Evolutionary conservation across 2,888 invertebrate species (phyloP), one percentile per base, ranked within the genome.

Genomic region (Ephialtes manifestator): DNA sequence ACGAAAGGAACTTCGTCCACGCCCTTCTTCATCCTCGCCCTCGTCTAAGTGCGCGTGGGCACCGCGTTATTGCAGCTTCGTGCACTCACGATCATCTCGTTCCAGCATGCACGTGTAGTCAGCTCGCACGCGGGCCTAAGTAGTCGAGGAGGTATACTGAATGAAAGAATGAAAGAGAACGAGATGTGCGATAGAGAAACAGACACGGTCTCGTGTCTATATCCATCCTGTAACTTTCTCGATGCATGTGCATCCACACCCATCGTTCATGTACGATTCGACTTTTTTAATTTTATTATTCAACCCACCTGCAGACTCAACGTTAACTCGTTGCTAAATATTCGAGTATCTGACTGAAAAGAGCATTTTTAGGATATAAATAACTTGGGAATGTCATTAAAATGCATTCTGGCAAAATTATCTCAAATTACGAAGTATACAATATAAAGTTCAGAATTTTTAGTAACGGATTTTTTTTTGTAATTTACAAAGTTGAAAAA

Each of bases 31-130:
- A 28, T 24, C 81, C 51, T 76, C 48, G 39, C 63, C 77, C 72
- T 70, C 70, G 75, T 86, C 53, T 79, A 53, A 72, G 51, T 80
- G 55, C 75, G 81, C 74, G 81, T 81, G 75, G 75, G 75, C 48
- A 35, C 0, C 48, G 60, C 31, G 60, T 74, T 48, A 63, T 74
- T 53, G 71, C 71, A 55, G 51, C 71, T 68, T 71, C 71, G 71
- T 24, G 55, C 51, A 55, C 35, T 55, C 55, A 35, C 71, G 39
- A 71, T 71, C 71, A 51, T 68, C 70, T 51, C 51, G 46, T 46
- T 51, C 31, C n/a, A 18, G n/a, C 63, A 10, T 39, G 67, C 67
- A 24, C 46, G 46, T 67, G 24, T 70, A 48, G 28, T 70, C 35
- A 35, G 8, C 67, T 15, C 43, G 72, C 72, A 46, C 72, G 72